Conservation (phyloP, 2,888 invertebrate genomes). For the Boloria selene region DNA sequence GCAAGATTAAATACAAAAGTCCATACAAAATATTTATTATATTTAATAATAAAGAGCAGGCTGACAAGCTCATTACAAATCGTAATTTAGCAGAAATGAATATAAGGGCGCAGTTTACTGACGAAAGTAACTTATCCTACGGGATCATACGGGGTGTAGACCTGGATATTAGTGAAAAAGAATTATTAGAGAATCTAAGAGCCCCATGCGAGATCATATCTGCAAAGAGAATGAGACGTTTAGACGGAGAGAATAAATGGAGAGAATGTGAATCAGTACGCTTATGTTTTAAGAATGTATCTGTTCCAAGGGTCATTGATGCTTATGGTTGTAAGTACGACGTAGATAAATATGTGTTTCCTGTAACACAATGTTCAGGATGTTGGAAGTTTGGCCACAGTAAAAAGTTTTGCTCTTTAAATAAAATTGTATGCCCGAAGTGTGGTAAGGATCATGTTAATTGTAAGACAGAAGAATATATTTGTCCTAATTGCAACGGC, state of each 20-base stretch:
- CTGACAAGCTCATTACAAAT: constrained; percentile 31
- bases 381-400: too few species aligned
- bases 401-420: neutral
- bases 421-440: constrained; percentile 32
- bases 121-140: constrained; percentile 28
- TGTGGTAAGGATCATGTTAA: constrained; percentile 14
- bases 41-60: constrained; percentile 31
- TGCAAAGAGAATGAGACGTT: constrained; percentile 26
- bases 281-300: too few species aligned
- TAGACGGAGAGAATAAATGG: constrained; percentile 16
- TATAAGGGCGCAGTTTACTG: constrained; percentile 26
- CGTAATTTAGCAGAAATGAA: constrained; percentile 31
- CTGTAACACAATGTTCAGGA: too few species aligned
- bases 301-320: too few species aligned
- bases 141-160: constrained; percentile 37
- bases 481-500: constrained; percentile 37
- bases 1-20: constrained; percentile 38
- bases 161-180: constrained; percentile 34
- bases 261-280: neutral
- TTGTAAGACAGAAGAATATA: constrained; percentile 19
- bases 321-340: neutral
- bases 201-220: constrained; percentile 19
- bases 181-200: constrained; percentile 15
- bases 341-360: neutral
- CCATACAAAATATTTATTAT: constrained; percentile 32